Evolutionary conservation across 2,888 invertebrate genomes (phyloP), one percentile per base, ranked within the genome.

Genomic region (Netelia virgata): DNA sequence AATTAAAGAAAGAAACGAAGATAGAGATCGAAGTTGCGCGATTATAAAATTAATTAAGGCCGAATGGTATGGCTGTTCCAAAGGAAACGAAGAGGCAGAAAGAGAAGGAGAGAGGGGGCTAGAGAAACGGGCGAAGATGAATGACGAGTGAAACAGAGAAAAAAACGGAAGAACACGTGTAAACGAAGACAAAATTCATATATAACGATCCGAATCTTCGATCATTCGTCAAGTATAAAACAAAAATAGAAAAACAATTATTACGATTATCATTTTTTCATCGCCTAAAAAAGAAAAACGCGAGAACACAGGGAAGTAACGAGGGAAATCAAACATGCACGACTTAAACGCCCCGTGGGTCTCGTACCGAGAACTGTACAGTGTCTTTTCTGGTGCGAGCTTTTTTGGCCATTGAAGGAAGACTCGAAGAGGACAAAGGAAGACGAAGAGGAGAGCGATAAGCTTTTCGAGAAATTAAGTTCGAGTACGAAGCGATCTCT

Each of bases 401-500:
- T 28, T 28, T 28, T 28, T 28, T 28, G 28, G 28, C 28, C 28
- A 28, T 28, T 28, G 28, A 28, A 28, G 28, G 28, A 28, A 28
- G 28, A 28, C 28, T 28, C 28, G 28, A 28, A 28, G 47, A 47
- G 47, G 10, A 74, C 11, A 53, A 18, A 50, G 23, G 23, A 28
- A 43, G 14, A 50, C 10, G 50, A 74, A 11, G 20, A 69, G 11
- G 23, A 59, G 53, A 36, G 14, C n/a, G 16, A 55, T 9, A 55
- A 55, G n/a, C 11, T 36, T 64, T 41, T 43, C 66, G 43, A 64
- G 57, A 36, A 18, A 41, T 63, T 61, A 23, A 63, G 28, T 59
- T 63, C 23, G 61, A 74, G 53, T 64, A 53, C 53, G 53, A 36
- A 64, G 16, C 16, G 23, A 66, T 57, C 75, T 76, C 76, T 57